Evolutionary conservation across 2,888 invertebrate genomes (phyloP).

Genomic region (Temnothorax ravouxi): DNA sequence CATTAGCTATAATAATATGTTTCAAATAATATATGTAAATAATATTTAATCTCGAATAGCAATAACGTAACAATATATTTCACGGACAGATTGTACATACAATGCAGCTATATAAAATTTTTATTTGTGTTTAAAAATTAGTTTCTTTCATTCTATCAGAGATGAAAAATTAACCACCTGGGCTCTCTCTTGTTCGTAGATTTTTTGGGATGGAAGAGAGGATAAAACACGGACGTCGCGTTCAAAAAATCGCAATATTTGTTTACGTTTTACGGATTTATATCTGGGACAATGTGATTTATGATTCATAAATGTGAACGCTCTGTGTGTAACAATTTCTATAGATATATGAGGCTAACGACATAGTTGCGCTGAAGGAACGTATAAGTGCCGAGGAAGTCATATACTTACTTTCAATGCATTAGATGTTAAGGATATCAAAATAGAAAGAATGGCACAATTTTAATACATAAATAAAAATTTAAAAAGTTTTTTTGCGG

Average conservation of each 20-base stretch:
- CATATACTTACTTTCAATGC: background rate
- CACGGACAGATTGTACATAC: background rate
- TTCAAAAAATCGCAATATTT: conserved; percentile 70
- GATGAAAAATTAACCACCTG: conserved; percentile 21
- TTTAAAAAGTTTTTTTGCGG: background rate
- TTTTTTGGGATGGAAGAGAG: background rate
- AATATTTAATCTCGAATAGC: background rate
- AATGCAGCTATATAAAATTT: background rate
- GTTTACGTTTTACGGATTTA: conserved; percentile 74
- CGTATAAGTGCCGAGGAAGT: background rate
- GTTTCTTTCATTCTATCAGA: conserved; percentile 17
- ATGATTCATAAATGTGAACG: conserved; percentile 73
- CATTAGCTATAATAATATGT: background rate
- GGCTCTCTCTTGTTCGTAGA: background rate
- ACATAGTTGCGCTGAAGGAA: conserved; percentile 64
- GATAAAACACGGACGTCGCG: conserved; percentile 12
- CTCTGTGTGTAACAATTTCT: conserved; percentile 67
- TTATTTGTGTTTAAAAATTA: conserved; percentile 11
- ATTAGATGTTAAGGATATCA: background rate
- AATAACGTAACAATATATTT: conserved; percentile 1
- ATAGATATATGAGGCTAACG: conserved; percentile 68
- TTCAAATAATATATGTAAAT: background rate
- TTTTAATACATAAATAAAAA: background rate
- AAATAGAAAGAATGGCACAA: background rate
- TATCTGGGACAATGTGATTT: conserved; percentile 69